phyloP scores from a whole-genome alignment of 2,797 vertebrate species.

The Rhincodon typus region DNA sequence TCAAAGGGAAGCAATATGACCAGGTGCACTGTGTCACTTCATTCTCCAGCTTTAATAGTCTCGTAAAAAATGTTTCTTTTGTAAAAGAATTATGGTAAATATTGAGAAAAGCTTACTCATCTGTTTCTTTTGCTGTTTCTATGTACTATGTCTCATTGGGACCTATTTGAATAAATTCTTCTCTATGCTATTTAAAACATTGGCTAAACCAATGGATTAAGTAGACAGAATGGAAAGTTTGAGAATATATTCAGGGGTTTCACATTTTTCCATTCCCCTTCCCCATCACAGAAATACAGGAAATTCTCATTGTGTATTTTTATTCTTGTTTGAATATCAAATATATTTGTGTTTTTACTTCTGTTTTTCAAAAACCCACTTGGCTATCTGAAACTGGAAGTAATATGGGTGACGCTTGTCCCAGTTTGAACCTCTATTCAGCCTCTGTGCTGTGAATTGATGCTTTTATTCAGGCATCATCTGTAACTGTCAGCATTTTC shows the following conservation, averaged over 20 bases:
- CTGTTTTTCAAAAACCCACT: background rate
- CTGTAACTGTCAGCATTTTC: background rate
- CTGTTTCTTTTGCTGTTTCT: background rate
- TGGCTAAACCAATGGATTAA: background rate
- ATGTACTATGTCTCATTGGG: background rate
- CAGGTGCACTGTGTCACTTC: background rate
- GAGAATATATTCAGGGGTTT: background rate
- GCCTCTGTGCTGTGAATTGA: background rate
- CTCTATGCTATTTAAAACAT: background rate
- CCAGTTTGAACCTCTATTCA: background rate
- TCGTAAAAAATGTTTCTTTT: background rate
- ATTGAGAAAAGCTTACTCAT: background rate
- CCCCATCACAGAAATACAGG: background rate
- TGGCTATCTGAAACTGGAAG: background rate
- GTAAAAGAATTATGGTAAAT: background rate
- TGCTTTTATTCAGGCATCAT: background rate
- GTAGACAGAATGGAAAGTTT: background rate
- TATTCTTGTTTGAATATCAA: background rate
- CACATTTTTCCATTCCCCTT: background rate
- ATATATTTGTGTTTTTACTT: background rate
- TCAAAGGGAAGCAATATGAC: background rate
- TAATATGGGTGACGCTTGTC: background rate
- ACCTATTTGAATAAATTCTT: background rate
- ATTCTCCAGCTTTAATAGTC: too few relatives aligned
- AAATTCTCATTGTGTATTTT: background rate